These are phyloP conservation scores for Pteronotus mesoamericanus DNA, from an alignment of 2,797 vertebrate species.

Conservation along the genomic window DNA sequence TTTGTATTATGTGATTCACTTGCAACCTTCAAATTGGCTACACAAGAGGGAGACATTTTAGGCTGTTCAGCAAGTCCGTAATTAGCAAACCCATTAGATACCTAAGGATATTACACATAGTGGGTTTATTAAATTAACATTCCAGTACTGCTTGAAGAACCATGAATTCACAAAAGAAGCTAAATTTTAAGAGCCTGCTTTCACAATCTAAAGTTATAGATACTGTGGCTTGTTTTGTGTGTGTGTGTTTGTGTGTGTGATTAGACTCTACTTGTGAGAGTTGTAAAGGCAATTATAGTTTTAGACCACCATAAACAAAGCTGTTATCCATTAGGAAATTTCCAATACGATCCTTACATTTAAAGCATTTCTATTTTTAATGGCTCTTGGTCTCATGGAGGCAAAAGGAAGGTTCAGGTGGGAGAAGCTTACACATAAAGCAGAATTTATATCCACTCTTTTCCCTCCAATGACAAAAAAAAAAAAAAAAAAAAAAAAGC, in stretches of 20 bases:
- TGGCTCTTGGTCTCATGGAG: not conserved
- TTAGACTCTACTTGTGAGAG: not conserved
- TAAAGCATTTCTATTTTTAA: not conserved
- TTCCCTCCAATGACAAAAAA: not conserved
- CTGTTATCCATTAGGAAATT: not conserved
- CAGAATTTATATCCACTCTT: not conserved
- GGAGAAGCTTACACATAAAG: not conserved
- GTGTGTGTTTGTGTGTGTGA: not conserved
- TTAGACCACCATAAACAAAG: not conserved
- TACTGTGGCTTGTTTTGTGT: not conserved
- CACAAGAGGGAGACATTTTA: conserved; percentile 68
- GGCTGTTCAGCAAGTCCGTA: conserved; percentile 69
- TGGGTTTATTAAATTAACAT: conserved; percentile 32
- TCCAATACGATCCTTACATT: not conserved
- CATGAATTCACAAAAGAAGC: not conserved
- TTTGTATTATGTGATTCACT: conserved; percentile 68
- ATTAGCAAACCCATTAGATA: conserved; percentile 73
- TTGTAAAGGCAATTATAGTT: not conserved
- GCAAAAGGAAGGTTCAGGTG: not conserved
- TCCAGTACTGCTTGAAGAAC: not conserved
- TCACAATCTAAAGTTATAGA: not conserved
- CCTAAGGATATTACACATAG: not conserved
- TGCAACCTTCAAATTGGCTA: conserved; percentile 54
- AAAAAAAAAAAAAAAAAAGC: not conserved
- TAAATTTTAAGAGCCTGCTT: not conserved